Evolutionary conservation across 30 jellyfish, hydroid and myxozoan species (phyloP).

Genomic region (Phacellophora camtschatica): DNA sequence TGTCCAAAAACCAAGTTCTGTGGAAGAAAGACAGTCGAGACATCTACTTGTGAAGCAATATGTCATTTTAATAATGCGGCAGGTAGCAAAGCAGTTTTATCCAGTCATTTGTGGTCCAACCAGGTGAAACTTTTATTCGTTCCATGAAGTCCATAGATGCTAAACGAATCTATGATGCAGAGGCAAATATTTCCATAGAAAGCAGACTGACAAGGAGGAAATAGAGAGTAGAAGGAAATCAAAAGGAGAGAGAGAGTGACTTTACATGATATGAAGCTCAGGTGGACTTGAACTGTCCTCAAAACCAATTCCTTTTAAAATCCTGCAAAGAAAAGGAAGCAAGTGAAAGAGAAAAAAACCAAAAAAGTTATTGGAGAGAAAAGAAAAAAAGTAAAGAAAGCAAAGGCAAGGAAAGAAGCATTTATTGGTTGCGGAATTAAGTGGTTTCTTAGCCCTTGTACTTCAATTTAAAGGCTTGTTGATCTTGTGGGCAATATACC

Average conservation of each 20-base stretch:
- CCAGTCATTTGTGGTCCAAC: background rate
- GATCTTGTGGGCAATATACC: too few species aligned
- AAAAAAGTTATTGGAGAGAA: background rate
- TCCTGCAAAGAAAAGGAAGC: background rate
- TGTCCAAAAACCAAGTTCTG: conserved; percentile 22
- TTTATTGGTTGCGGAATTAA: too few species aligned
- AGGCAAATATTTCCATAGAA: background rate
- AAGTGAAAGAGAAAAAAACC: background rate
- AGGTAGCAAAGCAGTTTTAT: conserved; percentile 1
- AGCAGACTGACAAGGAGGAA: background rate
- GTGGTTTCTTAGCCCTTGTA: too few species aligned
- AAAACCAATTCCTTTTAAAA: background rate
- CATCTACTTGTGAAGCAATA: conserved; percentile 2
- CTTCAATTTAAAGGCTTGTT: too few species aligned
- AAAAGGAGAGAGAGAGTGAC: background rate
- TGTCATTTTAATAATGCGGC: conserved; percentile 22
- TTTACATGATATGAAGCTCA: background rate
- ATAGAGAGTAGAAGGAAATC: background rate
- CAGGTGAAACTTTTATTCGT: background rate
- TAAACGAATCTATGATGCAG: background rate
- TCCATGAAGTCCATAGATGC: background rate
- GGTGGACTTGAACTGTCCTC: background rate
- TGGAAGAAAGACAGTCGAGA: conserved; percentile 2
- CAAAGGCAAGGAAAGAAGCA: too few species aligned
- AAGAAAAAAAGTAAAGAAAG: background rate